Conservation (phyloP, 2,113 vertebrate species). For the Atrichornis clamosus region DNA sequence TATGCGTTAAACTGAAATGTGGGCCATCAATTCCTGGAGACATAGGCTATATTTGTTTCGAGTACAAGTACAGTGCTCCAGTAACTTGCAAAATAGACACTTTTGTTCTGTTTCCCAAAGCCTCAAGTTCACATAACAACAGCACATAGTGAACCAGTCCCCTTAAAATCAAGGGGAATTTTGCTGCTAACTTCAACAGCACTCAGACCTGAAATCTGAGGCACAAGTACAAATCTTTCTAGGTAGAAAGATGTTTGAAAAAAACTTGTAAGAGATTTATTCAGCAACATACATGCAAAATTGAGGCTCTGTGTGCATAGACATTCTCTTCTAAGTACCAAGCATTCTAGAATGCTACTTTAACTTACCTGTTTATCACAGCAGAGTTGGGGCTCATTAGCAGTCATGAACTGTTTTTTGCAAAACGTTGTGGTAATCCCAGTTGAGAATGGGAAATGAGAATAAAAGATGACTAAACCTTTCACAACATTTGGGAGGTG, state of each 20-base stretch:
- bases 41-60: background rate
- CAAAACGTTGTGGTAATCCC: background rate
- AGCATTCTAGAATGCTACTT: background rate
- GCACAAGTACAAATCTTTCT: background rate
- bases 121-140: background rate
- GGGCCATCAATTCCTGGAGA: background rate
- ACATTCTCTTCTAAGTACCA: background rate
- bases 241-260: background rate
- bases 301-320: fast-evolving
- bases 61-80: background rate
- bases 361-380: background rate
- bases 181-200: background rate
- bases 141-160: background rate
- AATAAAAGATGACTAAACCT: background rate
- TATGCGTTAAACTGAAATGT: background rate
- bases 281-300: background rate
- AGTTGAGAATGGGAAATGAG: background rate
- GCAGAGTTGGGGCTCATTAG: background rate
- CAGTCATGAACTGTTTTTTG: background rate
- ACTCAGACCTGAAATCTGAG: background rate
- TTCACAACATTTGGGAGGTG: background rate
- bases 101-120: background rate
- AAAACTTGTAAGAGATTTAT: background rate
- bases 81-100: background rate
- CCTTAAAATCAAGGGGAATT: background rate